A percentile compares a stretch with the other conserved stretches of the same genome.
These are phyloP conservation scores for Neotoma lepida DNA, from an alignment of 2,113 vertebrate genomes.

Conservation along the genomic window DNA sequence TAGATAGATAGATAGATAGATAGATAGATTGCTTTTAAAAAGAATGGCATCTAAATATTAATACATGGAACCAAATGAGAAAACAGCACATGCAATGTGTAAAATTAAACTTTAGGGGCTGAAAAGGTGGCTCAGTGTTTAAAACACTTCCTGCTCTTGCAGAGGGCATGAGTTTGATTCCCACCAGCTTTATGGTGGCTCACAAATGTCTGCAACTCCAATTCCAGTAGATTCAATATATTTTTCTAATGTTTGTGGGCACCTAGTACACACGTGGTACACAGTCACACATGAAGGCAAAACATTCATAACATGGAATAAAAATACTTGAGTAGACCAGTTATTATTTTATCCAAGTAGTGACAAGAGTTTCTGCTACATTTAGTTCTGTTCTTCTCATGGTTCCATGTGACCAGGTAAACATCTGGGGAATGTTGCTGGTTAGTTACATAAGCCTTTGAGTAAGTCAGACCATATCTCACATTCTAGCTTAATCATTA, in stretches of 20 bases:
- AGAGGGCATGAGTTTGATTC: background rate
- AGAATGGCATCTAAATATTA: background rate
- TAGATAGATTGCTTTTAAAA: background rate
- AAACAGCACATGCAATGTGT: background rate
- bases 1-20: background rate
- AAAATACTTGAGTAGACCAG: background rate
- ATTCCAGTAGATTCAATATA: background rate
- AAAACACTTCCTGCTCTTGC: background rate
- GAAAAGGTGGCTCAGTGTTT: background rate
- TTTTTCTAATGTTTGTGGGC: background rate
- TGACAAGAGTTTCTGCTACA: background rate
- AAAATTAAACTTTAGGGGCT: background rate
- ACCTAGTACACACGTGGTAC: background rate
- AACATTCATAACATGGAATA: background rate
- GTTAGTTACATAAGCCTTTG: background rate
- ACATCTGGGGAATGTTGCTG: background rate
- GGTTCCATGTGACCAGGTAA: background rate
- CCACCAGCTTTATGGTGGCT: background rate
- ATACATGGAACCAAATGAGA: background rate
- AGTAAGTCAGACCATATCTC: background rate
- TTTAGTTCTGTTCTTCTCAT: background rate
- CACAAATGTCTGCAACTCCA: background rate
- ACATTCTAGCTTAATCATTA: background rate
- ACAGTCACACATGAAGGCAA: background rate
- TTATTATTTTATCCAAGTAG: background rate